These are phyloP conservation scores for Bombylius major DNA, from an alignment of 2,888 invertebrate species.

Conservation along the genomic window DNA sequence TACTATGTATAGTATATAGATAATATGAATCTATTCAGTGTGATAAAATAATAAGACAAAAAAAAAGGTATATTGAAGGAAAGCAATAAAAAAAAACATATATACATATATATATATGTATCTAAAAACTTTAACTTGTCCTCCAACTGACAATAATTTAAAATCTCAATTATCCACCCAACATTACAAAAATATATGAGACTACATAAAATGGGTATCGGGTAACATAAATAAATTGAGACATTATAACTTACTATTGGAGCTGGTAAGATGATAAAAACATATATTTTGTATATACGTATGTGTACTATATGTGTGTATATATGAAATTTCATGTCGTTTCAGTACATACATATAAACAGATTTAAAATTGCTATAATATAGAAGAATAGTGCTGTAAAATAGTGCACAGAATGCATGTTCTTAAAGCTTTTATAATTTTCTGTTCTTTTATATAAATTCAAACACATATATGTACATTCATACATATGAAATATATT, in stretches of 20 bases:
- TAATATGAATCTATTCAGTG: neutral
- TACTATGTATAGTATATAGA: too few species aligned
- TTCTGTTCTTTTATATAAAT: too few species aligned
- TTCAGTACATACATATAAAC: too few species aligned
- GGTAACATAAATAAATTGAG: conserved; percentile 11
- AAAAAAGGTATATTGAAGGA: too few species aligned
- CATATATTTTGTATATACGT: too few species aligned
- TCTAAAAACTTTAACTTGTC: neutral
- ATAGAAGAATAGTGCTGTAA: too few species aligned
- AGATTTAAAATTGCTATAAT: too few species aligned
- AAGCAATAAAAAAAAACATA: too few species aligned
- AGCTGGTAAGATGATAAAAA: neutral
- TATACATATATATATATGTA: too few species aligned
- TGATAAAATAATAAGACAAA: too few species aligned
- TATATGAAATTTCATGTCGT: neutral
- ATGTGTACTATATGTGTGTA: neutral
- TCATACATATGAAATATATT: neutral
- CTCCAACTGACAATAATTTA: conserved; percentile 8
- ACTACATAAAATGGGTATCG: conserved; percentile 8
- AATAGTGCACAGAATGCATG: too few species aligned
- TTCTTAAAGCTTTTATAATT: too few species aligned
- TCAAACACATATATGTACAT: neutral
- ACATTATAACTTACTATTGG: conserved; percentile 8
- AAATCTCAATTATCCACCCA: conserved; percentile 10
- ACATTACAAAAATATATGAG: conserved; percentile 7